Conservation (phyloP, 2,888 invertebrate genomes). For the Elysia crispata region DNA sequence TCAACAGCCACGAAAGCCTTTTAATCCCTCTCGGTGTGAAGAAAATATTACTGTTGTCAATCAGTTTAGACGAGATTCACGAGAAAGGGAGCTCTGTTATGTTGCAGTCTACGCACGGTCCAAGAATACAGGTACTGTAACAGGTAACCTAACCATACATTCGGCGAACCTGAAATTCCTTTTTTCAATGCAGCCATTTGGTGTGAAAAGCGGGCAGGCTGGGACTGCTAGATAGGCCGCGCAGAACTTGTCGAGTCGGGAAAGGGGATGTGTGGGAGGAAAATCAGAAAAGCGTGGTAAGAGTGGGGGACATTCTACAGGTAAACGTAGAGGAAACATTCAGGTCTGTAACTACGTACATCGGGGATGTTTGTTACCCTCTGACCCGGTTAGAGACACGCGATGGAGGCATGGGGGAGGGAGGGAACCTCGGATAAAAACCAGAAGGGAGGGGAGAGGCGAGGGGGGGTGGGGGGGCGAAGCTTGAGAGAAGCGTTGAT, state of each 20-base stretch:
- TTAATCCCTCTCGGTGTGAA: no score
- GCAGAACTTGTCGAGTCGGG: not conserved
- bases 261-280: not conserved
- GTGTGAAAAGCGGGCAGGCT: not conserved
- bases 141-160: no score
- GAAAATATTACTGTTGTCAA: no score
- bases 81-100: no score
- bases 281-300: not conserved
- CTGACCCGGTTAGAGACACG: not conserved
- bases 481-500: not conserved
- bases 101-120: no score
- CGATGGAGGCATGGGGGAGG: not conserved
- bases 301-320: not conserved
- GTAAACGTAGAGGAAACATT: not conserved
- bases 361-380: not conserved
- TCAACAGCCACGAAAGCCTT: no score
- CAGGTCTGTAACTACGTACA: not conserved
- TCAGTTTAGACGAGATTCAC: no score
- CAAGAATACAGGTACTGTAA: no score
- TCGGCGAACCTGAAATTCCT: no score
- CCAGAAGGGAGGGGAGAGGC: no score
- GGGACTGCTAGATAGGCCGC: not conserved
- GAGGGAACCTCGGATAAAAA: no score
- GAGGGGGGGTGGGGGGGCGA: slow-evolving; percentile 14
- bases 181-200: not conserved